A percentile compares a stretch with the other conserved stretches of the same genome.
Evolutionary conservation across 2,888 invertebrate genomes (phyloP).

Genomic region (Linnaemya vulpina): DNA sequence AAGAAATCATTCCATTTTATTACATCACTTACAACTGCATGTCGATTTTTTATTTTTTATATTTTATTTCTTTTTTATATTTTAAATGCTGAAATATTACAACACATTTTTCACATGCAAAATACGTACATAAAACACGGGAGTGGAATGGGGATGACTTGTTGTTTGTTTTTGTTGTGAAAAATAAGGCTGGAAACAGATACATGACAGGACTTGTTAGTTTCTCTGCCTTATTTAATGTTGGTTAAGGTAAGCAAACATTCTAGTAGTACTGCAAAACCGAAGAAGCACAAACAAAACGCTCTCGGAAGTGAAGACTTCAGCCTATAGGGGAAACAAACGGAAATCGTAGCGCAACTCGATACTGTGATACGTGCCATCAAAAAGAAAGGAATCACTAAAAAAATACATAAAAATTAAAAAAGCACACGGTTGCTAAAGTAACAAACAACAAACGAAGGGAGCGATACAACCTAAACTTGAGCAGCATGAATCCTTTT

Average conservation of each 20-base stretch:
- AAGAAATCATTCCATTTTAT: slow-evolving; percentile 62
- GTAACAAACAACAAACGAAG: slow-evolving; percentile 47
- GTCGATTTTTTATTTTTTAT: slow-evolving; percentile 36
- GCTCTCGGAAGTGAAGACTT: slow-evolving; percentile 65
- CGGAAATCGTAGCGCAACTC: slow-evolving; percentile 81
- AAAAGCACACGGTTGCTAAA: slow-evolving; percentile 49
- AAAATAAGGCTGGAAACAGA: slow-evolving; percentile 18
- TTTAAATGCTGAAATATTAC: slow-evolving; percentile 55
- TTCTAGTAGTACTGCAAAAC: slow-evolving; percentile 54
- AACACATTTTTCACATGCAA: slow-evolving; percentile 73
- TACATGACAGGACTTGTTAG: slow-evolving; percentile 58
- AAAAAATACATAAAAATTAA: slow-evolving; percentile 6
- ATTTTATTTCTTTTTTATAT: slow-evolving; percentile 3
- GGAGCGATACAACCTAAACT: slow-evolving; percentile 43
- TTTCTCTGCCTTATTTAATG: slow-evolving; percentile 39
- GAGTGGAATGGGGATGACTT: slow-evolving; percentile 4
- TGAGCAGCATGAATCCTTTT: slow-evolving; percentile 66
- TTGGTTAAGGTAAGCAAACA: slow-evolving; percentile 58
- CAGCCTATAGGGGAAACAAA: slow-evolving; percentile 68
- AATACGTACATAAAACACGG: slow-evolving; percentile 41
- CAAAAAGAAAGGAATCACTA: neutral
- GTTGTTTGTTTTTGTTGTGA: neutral
- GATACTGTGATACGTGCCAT: slow-evolving; percentile 83
- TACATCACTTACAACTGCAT: slow-evolving; percentile 66
- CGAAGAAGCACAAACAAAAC: slow-evolving; percentile 34